These are phyloP conservation scores for Nannospalax galili DNA, from an alignment of 2,113 vertebrate genomes.

Conservation along the genomic window DNA sequence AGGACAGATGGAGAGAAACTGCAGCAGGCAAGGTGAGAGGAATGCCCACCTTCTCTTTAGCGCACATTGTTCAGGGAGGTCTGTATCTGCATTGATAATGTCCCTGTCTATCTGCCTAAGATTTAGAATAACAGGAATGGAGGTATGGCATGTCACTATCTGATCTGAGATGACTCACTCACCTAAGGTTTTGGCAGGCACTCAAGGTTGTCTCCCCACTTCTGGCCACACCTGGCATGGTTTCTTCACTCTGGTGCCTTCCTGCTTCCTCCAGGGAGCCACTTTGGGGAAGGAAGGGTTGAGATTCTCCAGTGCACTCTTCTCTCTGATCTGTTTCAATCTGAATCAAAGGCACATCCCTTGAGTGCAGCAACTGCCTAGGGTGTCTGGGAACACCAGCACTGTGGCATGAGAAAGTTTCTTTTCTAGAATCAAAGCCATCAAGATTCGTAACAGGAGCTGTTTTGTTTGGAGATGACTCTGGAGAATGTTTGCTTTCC, in stretches of 20 bases:
- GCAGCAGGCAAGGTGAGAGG: neutral
- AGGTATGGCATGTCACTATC: neutral
- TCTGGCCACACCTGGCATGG: constrained; percentile 69
- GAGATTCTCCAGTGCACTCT: constrained; percentile 77
- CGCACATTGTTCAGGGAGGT: neutral
- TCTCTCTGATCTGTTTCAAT: constrained; percentile 95
- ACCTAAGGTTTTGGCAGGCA: constrained; percentile 85
- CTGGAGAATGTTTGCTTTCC: constrained; percentile 83
- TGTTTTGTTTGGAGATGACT: constrained; percentile 73
- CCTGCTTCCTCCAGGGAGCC: constrained; percentile 31
- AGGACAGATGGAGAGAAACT: neutral
- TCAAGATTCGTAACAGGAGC: constrained; percentile 74
- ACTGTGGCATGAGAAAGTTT: constrained; percentile 56
- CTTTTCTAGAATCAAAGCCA: constrained; percentile 80
- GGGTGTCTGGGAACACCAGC: constrained; percentile 56
- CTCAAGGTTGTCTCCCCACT: constrained; percentile 73
- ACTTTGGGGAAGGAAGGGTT: constrained; percentile 41
- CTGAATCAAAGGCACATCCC: constrained; percentile 97
- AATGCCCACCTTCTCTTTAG: neutral
- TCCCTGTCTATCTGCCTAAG: neutral
- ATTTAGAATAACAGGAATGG: neutral
- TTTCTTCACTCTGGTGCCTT: constrained; percentile 76
- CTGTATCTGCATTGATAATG: neutral
- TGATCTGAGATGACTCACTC: constrained; percentile 51
- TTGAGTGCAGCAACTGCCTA: constrained; percentile 78